Evolutionary conservation across 2,797 vertebrate genomes (phyloP).

Genomic region (Chromobotia macracanthus): DNA sequence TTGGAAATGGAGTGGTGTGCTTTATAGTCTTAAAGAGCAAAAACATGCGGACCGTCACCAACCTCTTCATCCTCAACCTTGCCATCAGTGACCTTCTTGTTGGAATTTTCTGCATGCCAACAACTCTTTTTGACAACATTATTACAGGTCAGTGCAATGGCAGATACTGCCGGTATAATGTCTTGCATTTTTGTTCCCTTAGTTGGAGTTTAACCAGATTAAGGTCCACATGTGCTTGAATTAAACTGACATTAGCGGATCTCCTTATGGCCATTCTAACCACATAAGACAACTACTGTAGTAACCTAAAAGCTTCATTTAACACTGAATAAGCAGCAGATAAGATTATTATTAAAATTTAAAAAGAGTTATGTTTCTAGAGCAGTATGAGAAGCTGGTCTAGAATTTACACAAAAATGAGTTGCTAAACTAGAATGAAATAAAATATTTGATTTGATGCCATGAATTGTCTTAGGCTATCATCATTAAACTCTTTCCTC

Average conservation of each 20-base stretch:
- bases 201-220: neutral
- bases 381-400: neutral
- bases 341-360: too few relatives aligned
- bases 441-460: too few relatives aligned
- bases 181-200: neutral
- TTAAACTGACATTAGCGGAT: conserved; percentile 6
- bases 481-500: too few relatives aligned
- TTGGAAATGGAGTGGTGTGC: conserved; percentile 83
- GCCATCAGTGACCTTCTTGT: conserved; percentile 91
- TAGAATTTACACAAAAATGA: neutral
- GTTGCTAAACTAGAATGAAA: too few relatives aligned
- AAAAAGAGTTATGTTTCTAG: neutral
- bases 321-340: neutral
- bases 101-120: conserved; percentile 95
- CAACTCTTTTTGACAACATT: conserved; percentile 91
- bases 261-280: neutral
- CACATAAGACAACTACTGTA: neutral
- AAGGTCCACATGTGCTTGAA: neutral
- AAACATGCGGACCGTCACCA: conserved; percentile 90
- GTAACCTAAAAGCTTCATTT: neutral
- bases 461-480: too few relatives aligned
- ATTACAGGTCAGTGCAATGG: conserved; percentile 82
- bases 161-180: neutral
- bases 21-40: conserved; percentile 85
- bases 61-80: conserved; percentile 91